Percentiles rank a stretch among this genome's conserved stretches.
Evolutionary conservation across 1,140 invertebrate genomes (phyloP).

Genomic region (Drosophila eugracilis): DNA sequence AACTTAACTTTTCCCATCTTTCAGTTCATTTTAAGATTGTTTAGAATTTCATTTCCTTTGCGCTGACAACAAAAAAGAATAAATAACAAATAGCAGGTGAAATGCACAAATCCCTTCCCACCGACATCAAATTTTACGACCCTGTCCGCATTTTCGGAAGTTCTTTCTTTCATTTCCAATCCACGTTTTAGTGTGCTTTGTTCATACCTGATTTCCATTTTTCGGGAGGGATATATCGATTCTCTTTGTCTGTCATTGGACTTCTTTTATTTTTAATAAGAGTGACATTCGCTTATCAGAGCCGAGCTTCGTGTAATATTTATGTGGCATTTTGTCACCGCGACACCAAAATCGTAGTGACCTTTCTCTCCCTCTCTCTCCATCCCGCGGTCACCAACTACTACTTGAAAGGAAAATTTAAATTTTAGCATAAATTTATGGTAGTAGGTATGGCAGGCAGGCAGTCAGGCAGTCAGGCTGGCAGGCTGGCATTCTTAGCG

Average conservation of each 20-base stretch:
- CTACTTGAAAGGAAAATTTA: constrained; percentile 74
- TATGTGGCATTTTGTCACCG: constrained; percentile 80
- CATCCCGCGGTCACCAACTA: constrained; percentile 30
- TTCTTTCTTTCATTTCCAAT: constrained; percentile 42
- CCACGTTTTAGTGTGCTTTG: constrained; percentile 35
- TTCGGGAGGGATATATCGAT: constrained; percentile 19
- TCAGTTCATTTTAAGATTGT: neutral
- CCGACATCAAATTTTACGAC: constrained; percentile 26
- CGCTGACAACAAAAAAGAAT: constrained; percentile 1
- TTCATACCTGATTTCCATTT: constrained; percentile 59
- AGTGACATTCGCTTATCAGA: constrained; percentile 77
- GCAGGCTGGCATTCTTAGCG: constrained; percentile 16
- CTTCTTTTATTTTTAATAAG: constrained; percentile 62
- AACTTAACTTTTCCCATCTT: neutral
- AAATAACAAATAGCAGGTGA: constrained; percentile 6
- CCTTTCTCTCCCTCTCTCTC: constrained; percentile 46
- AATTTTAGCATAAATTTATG: constrained; percentile 82
- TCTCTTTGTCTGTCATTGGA: constrained; percentile 61
- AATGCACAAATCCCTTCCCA: constrained; percentile 26
- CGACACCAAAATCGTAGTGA: constrained; percentile 64
- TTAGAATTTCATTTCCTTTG: constrained; percentile 1
- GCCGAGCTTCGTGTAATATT: constrained; percentile 67
- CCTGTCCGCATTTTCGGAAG: constrained; percentile 47
- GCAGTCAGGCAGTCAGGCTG: constrained; percentile 4
- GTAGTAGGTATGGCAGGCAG: too few relatives aligned